Evolutionary conservation across 1,140 invertebrate species (phyloP), one percentile per base, ranked within the genome.

Genomic region (Papilio polyxenes): DNA sequence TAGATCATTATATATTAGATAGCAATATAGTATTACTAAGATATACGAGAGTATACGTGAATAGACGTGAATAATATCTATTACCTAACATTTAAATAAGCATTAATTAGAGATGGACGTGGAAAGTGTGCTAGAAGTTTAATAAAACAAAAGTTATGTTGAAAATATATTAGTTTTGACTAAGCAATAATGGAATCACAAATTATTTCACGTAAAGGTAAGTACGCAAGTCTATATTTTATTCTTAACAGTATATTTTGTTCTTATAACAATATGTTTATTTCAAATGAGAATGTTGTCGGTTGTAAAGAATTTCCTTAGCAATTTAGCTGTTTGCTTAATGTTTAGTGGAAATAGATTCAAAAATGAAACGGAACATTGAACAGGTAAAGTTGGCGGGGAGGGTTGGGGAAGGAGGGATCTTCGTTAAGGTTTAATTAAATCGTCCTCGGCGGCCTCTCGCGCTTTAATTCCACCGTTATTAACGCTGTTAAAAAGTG

Each of bases 391-490:
- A 87, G 86, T 83, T 85, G 89, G 85, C 74, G 75, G 82, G 72
- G 69, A 85, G 85, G 81, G 53, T 17, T 81, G 82, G 82, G 59
- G 85, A 76, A 85, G 89, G 85, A 78, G 86, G 89, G 85, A 88
- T 91, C 88, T 94, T 93, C 92, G 93, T 94, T 93, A 93, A 91
- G 90, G 90, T 94, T 94, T 94, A 94, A 94, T 94, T 94, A 94
- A 94, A 94, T 93, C 91, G 92, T 94, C 91, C 91, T 93, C 90
- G 82, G 89, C 90, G 89, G 92, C 91, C 92, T 94, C 92, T 94
- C 90, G 91, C 91, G 93, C 90, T 92, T 94, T 94, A 94, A 94
- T 94, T 93, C 93, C 93, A 93, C 91, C 92, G 91, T 94, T 94
- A 94, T 94, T 94, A 94, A 93, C 90, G 92, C 90, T 92, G 92